Percentiles rank a stretch among this genome's conserved stretches.
Evolutionary conservation across 2,888 invertebrate genomes (phyloP).

Genomic region (Conomelus anceps): DNA sequence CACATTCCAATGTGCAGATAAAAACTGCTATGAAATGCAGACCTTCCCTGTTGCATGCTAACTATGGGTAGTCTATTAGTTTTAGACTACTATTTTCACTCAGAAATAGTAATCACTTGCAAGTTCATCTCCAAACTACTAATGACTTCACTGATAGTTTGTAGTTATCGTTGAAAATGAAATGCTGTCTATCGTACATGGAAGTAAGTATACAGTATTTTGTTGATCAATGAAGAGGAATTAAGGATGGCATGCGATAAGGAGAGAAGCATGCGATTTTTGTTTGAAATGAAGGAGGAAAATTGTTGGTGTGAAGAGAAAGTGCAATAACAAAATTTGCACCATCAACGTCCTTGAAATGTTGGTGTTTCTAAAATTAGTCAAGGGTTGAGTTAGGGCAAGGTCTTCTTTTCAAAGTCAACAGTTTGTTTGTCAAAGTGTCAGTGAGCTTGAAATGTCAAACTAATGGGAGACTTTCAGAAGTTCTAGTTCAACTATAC

Average conservation of each 20-base stretch:
- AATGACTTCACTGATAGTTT: too few species aligned
- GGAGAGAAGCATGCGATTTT: neutral
- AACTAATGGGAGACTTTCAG: neutral
- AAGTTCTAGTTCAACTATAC: neutral
- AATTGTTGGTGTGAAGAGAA: neutral
- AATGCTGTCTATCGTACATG: neutral
- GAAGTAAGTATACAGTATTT: neutral
- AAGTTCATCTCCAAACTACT: too few species aligned
- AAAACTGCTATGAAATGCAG: neutral
- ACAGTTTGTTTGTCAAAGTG: too few species aligned
- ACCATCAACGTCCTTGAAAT: neutral
- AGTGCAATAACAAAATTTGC: neutral
- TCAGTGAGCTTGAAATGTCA: neutral
- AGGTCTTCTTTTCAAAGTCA: neutral
- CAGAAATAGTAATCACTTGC: neutral
- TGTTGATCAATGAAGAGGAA: neutral
- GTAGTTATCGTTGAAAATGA: neutral
- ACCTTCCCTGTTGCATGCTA: neutral
- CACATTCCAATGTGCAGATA: too few species aligned
- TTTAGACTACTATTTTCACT: neutral
- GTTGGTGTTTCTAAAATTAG: neutral
- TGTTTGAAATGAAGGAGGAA: neutral
- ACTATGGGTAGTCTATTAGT: neutral
- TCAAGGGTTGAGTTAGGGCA: neutral
- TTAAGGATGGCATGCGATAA: neutral